Conservation (phyloP, 2,113 vertebrate genomes). For the Salvelinus namaycush region DNA sequence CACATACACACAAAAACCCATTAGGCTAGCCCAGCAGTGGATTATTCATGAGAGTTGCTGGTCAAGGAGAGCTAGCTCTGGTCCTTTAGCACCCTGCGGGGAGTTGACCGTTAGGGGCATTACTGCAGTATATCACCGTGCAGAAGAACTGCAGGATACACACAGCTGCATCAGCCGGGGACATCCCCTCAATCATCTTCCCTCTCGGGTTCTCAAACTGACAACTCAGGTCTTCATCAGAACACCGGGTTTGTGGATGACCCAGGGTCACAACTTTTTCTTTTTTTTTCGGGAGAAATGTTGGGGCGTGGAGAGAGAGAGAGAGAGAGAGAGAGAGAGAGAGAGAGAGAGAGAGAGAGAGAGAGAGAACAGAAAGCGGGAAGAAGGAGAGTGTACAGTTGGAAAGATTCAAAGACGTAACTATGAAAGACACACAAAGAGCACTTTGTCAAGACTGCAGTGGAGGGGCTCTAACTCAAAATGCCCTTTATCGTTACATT, state of each 20-base stretch:
- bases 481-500: background rate
- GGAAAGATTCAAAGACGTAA: background rate
- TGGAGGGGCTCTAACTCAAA: background rate
- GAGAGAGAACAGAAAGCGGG: background rate
- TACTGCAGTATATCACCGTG: background rate
- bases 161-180: background rate
- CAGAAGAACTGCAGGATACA: background rate
- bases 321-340: background rate
- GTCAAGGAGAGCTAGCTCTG: background rate
- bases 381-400: background rate
- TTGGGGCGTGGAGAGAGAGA: background rate
- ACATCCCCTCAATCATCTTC: background rate
- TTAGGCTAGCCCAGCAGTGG: slow-evolving; percentile 21
- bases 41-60: slow-evolving; percentile 11
- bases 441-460: background rate
- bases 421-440: background rate
- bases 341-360: background rate
- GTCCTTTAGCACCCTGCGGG: slow-evolving; percentile 29
- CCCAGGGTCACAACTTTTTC: background rate
- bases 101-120: slow-evolving; percentile 5
- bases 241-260: background rate
- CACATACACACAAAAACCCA: background rate
- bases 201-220: background rate
- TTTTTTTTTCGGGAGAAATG: background rate
- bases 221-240: background rate